A percentile compares a stretch with the other conserved stretches of the same genome.
Conservation (phyloP, 2,113 vertebrate genomes). For the Tragelaphus imberbis region DNA sequence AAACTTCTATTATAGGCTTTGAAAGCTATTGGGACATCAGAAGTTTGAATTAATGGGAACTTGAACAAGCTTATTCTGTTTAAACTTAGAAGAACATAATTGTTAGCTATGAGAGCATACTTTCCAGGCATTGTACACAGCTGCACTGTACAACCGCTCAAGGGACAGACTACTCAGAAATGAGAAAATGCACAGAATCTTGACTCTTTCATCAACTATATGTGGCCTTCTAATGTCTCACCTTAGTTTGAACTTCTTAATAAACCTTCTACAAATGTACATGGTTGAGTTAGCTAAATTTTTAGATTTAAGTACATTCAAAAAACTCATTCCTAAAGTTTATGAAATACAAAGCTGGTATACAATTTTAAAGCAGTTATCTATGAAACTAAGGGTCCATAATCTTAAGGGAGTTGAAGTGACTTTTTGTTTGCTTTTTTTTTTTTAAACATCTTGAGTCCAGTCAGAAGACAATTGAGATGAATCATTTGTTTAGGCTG, state of each 20-base stretch:
- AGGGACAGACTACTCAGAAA: not conserved
- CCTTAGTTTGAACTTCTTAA: not conserved
- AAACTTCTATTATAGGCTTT: not conserved
- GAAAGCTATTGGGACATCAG: not conserved
- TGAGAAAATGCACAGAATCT: not conserved
- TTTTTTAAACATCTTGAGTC: not conserved
- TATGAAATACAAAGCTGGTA: not conserved
- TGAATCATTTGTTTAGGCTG: not conserved
- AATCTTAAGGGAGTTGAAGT: not conserved
- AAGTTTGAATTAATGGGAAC: not conserved
- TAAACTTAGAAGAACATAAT: not conserved
- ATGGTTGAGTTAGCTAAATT: not conserved
- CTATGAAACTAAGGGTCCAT: not conserved
- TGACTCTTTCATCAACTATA: not conserved
- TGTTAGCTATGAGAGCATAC: not conserved
- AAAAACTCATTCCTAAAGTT: slow-evolving; percentile 5
- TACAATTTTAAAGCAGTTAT: not conserved
- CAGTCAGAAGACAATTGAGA: not conserved
- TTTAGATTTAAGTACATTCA: slow-evolving; percentile 10
- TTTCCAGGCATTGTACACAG: not conserved
- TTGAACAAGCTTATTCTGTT: not conserved
- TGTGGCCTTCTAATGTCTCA: not conserved
- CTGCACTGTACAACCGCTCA: not conserved
- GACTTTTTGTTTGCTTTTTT: not conserved
- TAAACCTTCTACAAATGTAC: not conserved